Evolutionary conservation across 2,888 invertebrate species (phyloP).

Genomic region (Tiphia femorata): DNA sequence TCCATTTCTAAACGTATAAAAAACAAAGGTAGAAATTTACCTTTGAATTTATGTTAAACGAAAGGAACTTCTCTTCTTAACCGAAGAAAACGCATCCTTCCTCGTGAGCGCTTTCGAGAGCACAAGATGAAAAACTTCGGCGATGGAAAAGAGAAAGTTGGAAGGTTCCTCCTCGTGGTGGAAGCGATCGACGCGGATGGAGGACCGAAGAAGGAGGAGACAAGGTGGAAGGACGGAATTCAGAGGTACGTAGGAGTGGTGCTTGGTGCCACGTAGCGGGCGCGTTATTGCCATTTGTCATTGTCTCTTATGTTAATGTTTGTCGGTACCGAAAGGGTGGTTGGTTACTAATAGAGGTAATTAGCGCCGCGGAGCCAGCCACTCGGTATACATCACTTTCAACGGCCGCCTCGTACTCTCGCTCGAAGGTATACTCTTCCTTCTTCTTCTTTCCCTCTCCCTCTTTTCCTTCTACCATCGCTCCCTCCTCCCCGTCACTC

Average conservation of each 20-base stretch:
- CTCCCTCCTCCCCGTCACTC: conserved; percentile 16
- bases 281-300: conserved; percentile 52
- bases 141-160: not conserved
- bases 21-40: too few species aligned
- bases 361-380: conserved; percentile 46
- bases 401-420: conserved; percentile 34
- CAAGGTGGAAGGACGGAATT: conserved; percentile 23
- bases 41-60: too few species aligned
- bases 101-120: too few species aligned
- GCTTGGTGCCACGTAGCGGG: conserved; percentile 36
- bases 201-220: conserved; percentile 20
- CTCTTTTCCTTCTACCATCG: conserved; percentile 10
- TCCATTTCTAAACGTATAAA: too few species aligned
- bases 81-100: too few species aligned
- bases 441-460: conserved; percentile 16
- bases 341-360: conserved; percentile 52
- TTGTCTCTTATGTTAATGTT: conserved; percentile 55
- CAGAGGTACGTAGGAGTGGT: not conserved
- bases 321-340: conserved; percentile 28
- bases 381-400: conserved; percentile 54
- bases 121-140: too few species aligned
- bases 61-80: too few species aligned
- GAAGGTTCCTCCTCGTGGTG: not conserved
- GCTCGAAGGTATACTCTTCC: conserved; percentile 13
- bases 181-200: not conserved